phyloP scores from a whole-genome alignment of 2,888 invertebrate genomes.

The Stenolophus ochropezus region DNA sequence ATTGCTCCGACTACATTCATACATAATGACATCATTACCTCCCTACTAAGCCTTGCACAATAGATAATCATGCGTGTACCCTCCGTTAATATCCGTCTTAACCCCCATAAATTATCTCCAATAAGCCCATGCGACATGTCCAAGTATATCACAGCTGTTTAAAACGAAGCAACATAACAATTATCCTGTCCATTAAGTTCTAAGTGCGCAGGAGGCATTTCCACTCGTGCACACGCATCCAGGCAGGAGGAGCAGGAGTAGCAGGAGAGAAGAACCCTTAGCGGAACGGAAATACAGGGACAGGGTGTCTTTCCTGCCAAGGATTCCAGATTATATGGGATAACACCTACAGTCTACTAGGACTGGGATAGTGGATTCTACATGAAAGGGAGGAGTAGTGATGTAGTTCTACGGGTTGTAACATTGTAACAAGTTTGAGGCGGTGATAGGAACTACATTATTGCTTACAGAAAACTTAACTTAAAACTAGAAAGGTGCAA shows the following conservation, averaged over 20 bases:
- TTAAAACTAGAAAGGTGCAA: too few species aligned
- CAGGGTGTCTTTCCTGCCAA: neutral
- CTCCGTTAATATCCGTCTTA: neutral
- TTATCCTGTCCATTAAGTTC: constrained; percentile 56
- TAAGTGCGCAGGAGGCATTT: constrained; percentile 52
- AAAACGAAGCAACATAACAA: constrained; percentile 54
- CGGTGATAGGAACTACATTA: too few species aligned
- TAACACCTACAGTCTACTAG: neutral
- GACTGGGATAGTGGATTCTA: too few species aligned
- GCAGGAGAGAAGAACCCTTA: neutral
- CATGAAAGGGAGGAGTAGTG: too few species aligned
- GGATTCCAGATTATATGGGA: constrained; percentile 10
- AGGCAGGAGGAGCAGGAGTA: neutral
- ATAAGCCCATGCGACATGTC: constrained; percentile 26
- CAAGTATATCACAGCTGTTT: constrained; percentile 52
- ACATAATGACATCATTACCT: neutral
- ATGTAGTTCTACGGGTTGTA: too few species aligned
- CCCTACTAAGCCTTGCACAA: neutral
- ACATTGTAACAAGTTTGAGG: too few species aligned
- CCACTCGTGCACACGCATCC: constrained; percentile 25
- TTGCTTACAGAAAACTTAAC: too few species aligned
- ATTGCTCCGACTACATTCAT: too few species aligned
- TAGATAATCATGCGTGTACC: neutral
- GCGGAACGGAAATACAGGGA: constrained; percentile 11
- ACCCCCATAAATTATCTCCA: neutral